Conservation (phyloP, 2,888 invertebrate genomes). For the Tipula unca region DNA sequence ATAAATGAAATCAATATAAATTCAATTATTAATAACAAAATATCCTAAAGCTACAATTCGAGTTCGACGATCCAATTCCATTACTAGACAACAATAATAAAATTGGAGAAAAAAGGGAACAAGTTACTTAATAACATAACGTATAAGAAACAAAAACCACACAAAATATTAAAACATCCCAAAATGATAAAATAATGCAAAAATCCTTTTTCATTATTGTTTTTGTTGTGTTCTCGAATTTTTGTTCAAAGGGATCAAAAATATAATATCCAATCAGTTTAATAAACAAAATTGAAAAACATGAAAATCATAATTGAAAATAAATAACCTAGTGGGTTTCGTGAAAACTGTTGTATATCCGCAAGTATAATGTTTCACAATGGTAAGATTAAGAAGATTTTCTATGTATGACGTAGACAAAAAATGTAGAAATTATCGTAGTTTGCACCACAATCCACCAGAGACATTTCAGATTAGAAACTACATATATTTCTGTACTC, state of each 20-base stretch:
- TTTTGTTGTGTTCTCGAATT: background rate
- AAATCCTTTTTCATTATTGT: background rate
- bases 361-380: background rate
- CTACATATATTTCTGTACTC: too few relatives aligned
- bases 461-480: too few relatives aligned
- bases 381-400: background rate
- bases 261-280: background rate
- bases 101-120: background rate
- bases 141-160: too few relatives aligned
- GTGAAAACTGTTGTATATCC: background rate
- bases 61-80: background rate
- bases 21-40: background rate
- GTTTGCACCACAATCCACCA: too few relatives aligned
- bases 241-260: background rate
- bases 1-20: background rate
- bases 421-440: too few relatives aligned
- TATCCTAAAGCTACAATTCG: background rate
- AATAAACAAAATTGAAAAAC: background rate
- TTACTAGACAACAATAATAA: background rate
- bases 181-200: background rate
- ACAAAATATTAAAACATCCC: background rate
- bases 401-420: background rate
- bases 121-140: too few relatives aligned
- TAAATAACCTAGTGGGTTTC: background rate
- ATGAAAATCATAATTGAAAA: background rate